Evolutionary conservation across 2,113 vertebrate species (phyloP).

Genomic region (Ranitomeya imitator): DNA sequence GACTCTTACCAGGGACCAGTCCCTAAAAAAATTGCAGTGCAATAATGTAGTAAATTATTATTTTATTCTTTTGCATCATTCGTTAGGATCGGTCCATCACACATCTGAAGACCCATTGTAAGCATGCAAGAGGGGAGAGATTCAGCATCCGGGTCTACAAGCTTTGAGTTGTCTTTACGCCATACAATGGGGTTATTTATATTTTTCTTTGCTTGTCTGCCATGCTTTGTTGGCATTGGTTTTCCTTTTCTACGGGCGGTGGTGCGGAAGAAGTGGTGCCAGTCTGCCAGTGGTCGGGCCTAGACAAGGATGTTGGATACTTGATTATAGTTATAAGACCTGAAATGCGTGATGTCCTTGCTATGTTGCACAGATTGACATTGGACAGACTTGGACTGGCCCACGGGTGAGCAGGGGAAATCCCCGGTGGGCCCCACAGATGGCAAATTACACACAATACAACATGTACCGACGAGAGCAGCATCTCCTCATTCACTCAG

Average conservation of each 20-base stretch:
- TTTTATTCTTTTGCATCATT: neutral
- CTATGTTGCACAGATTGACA: neutral
- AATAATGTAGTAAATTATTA: slow-evolving; percentile 4
- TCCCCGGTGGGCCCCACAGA: no score
- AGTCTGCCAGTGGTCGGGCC: neutral
- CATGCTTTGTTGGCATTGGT: neutral
- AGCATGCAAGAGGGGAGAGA: neutral
- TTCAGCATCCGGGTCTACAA: neutral
- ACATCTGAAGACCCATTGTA: neutral
- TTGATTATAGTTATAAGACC: neutral
- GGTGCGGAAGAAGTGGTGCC: neutral
- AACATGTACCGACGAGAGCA: no score
- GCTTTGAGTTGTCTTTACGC: neutral
- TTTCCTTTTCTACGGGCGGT: neutral
- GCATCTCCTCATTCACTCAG: no score
- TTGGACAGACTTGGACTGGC: no score
- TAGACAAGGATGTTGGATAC: neutral
- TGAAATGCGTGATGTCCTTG: neutral
- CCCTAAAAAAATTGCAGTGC: neutral
- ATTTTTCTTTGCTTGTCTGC: neutral
- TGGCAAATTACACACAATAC: no score
- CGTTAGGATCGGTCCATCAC: neutral
- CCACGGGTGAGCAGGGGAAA: no score
- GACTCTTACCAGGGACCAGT: neutral
- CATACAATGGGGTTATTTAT: neutral